Evolutionary conservation across 2,888 invertebrate genomes (phyloP).

Genomic region (Chesias legatella): DNA sequence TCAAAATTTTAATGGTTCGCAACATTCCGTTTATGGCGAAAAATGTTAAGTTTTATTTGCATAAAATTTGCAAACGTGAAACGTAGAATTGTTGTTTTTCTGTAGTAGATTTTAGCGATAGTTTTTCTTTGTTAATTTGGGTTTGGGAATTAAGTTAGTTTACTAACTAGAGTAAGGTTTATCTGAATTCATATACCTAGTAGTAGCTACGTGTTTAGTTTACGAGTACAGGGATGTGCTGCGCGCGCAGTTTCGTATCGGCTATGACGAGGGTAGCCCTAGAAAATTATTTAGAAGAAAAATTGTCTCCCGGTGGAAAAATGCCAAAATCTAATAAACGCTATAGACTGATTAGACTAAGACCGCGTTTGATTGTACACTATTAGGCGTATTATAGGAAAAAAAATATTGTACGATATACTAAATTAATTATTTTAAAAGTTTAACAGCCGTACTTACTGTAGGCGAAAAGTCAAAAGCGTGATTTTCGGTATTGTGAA

Average conservation of each 20-base stretch:
- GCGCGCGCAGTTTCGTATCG: conserved; percentile 60
- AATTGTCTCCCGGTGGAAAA: conserved; percentile 50
- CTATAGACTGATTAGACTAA: conserved; percentile 81
- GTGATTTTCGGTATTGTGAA: conserved; percentile 58
- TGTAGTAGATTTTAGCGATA: conserved; percentile 70
- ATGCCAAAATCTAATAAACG: conserved; percentile 77
- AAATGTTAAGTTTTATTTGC: conserved; percentile 78
- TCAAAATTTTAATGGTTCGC: conserved; percentile 48
- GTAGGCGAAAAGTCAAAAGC: conserved; percentile 58
- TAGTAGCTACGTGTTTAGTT: conserved; percentile 71
- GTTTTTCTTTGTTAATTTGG: conserved; percentile 78
- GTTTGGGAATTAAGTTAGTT: conserved; percentile 78
- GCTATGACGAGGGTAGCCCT: conserved; percentile 50
- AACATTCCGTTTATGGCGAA: conserved; percentile 67
- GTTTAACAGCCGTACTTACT: conserved; percentile 41
- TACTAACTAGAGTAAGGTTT: conserved; percentile 73
- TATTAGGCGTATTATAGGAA: conserved; percentile 78
- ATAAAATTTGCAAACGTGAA: conserved; percentile 63
- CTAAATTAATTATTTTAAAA: conserved; percentile 63
- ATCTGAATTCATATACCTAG: conserved; percentile 76
- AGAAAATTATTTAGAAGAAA: conserved; percentile 62
- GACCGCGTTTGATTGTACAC: conserved; percentile 76
- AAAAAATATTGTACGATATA: conserved; percentile 68
- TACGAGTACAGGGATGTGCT: conserved; percentile 79
- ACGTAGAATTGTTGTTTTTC: conserved; percentile 75